Base-by-base conservation (phyloP, 2,797 vertebrate genomes). In the Mus minutoides region DNA sequence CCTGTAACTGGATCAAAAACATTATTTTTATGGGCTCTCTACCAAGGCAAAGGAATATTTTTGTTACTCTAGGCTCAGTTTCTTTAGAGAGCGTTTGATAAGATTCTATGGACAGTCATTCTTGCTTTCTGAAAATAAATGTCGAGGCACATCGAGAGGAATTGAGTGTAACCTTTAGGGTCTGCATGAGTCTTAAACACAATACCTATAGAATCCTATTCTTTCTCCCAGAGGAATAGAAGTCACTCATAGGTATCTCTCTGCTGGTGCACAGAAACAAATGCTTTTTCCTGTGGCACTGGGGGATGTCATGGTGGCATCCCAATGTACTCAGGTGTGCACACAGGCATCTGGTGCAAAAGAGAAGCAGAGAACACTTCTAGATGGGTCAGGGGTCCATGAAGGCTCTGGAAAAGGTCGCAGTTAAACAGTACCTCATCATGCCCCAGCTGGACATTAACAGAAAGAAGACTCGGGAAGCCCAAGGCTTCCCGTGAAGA, bases 1-100 rank as follows among this genome's bases (percentile, higher is more conserved):
- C 64, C 69, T 87, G 89, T 96, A 91, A 87, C 69, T 60, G 77
- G 73, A 89, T 92, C 37, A 80, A 96, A 97, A 94, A 46, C n/a
- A 64, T 69, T 95, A 77, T 87, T 89, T 96, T 92, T 11, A n/a
- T 80, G 88, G 83, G 92, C 92, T 16, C 34, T 92, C 79, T 94
- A 79, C 79, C 96, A 96, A 94, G 75, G 6, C 34, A 86, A 67
- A 91, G 56, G 82, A 92, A 95, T 86, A 83, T 88, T 82, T 96
- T 84, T 94, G 86, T 95, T 97, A 92, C 96, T 88, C 78, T 64
- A 93, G 91, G 83, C 29, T 95, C 75, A 79, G 40, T n/a, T n/a
- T 88, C 95, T 83, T 85, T 92, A 75, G 75, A 94, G 79, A 54
- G 19, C 58, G 71, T 83, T 90, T 90, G 92, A 49, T 71, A 49